phyloP scores from a whole-genome alignment of 2,888 invertebrate species.

The Drosophila parthenogenetica region DNA sequence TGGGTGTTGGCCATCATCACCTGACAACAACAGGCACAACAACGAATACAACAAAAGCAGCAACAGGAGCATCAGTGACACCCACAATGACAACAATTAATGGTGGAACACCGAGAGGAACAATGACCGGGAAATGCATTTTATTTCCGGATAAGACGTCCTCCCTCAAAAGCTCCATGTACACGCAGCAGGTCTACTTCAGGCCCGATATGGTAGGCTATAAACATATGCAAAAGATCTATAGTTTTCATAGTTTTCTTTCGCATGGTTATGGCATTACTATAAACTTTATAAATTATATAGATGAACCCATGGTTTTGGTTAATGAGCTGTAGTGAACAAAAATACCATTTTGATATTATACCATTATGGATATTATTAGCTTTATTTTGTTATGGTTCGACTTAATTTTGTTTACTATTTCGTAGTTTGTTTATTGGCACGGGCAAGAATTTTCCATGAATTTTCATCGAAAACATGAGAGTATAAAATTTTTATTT shows the following conservation, averaged over 20 bases:
- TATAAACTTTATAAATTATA: neutral
- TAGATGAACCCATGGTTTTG: slow-evolving; percentile 42
- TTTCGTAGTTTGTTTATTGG: slow-evolving; percentile 17
- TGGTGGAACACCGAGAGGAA: slow-evolving; percentile 34
- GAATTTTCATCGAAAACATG: neutral
- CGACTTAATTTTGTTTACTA: slow-evolving; percentile 8
- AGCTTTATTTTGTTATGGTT: neutral
- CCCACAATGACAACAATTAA: slow-evolving; percentile 41
- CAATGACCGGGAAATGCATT: slow-evolving; percentile 74
- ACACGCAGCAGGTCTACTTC: slow-evolving; percentile 80
- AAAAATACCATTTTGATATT: neutral
- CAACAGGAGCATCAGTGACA: slow-evolving; percentile 32
- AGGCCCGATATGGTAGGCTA: slow-evolving; percentile 83
- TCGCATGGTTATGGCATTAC: slow-evolving; percentile 69
- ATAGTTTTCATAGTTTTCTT: slow-evolving; percentile 45
- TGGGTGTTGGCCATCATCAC: slow-evolving; percentile 71
- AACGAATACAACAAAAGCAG: slow-evolving; percentile 18
- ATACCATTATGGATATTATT: neutral
- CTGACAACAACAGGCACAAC: slow-evolving; percentile 40
- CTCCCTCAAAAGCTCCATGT: slow-evolving; percentile 79
- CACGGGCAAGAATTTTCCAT: slow-evolving; percentile 9
- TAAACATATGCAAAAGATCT: slow-evolving; percentile 42
- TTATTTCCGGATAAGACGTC: slow-evolving; percentile 80
- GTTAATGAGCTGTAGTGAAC: slow-evolving; percentile 28
- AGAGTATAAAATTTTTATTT: neutral